Evolutionary conservation across 2,888 invertebrate species (phyloP).

Genomic region (Rhopalosiphum nymphaeae): DNA sequence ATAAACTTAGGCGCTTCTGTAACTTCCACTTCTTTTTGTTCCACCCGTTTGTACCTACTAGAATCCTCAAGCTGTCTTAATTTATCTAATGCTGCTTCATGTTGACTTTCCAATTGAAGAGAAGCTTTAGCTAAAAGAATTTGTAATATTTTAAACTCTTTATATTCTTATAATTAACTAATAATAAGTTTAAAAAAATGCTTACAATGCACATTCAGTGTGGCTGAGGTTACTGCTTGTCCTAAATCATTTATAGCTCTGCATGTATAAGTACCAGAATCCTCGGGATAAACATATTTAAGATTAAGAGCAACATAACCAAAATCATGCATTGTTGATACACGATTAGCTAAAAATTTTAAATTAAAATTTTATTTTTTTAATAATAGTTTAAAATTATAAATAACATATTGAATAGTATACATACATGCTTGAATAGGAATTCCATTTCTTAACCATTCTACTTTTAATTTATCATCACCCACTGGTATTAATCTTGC

Average conservation of each 20-base stretch:
- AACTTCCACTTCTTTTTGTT: constrained; percentile 82
- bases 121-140: constrained; percentile 82
- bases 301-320: constrained; percentile 96
- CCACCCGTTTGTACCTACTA: constrained; percentile 82
- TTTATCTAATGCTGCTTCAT: constrained; percentile 89
- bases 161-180: background rate
- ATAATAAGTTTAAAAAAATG: constrained; percentile 67
- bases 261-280: constrained; percentile 96
- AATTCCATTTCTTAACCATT: constrained; percentile 93
- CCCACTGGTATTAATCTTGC: constrained; percentile 94
- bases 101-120: constrained; percentile 88
- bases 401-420: background rate
- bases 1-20: constrained; percentile 88
- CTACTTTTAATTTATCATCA: constrained; percentile 90
- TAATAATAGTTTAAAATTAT: background rate
- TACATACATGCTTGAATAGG: constrained; percentile 88
- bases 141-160: background rate
- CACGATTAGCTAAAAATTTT: constrained; percentile 80
- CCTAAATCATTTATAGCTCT: constrained; percentile 92
- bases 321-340: constrained; percentile 96
- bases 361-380: constrained; percentile 19
- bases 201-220: constrained; percentile 88
- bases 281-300: constrained; percentile 95
- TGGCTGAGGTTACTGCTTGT: constrained; percentile 94
- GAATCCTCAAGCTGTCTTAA: constrained; percentile 88